A percentile compares a stretch with the other conserved stretches of the same genome.
These are phyloP conservation scores for Harpagus bidentatus DNA, from an alignment of 2,113 vertebrate genomes.

Conservation along the genomic window DNA sequence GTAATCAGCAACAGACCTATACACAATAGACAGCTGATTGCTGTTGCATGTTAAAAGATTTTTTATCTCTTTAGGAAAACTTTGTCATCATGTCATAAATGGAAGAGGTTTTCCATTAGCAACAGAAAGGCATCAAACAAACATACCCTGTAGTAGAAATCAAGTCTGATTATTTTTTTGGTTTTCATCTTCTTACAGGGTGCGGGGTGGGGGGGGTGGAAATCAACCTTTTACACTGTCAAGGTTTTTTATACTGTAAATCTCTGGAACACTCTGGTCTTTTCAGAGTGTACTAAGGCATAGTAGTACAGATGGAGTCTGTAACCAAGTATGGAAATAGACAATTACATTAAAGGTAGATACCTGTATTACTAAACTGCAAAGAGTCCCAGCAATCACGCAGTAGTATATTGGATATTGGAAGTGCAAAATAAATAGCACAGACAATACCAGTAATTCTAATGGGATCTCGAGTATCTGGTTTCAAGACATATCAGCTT, in stretches of 20 bases:
- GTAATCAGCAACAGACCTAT: neutral
- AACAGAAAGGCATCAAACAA: neutral
- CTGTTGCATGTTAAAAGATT: neutral
- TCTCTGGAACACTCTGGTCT: neutral
- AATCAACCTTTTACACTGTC: neutral
- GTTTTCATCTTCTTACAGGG: neutral
- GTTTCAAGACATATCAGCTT: neutral
- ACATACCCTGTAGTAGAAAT: neutral
- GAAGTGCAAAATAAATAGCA: neutral
- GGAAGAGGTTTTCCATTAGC: neutral
- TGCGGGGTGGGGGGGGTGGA: accelerated
- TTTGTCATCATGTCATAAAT: neutral
- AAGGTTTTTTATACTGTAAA: neutral
- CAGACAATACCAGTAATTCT: neutral
- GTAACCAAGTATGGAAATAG: neutral
- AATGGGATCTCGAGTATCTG: neutral
- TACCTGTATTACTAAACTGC: neutral
- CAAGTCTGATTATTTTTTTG: neutral
- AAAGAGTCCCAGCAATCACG: neutral
- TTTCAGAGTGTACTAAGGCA: neutral
- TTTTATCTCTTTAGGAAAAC: slow-evolving; percentile 16
- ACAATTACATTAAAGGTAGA: neutral
- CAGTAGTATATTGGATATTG: neutral
- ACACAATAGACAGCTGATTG: slow-evolving; percentile 56
- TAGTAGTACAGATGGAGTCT: neutral